Base-by-base conservation (phyloP, 2,888 invertebrate genomes). In the Pyrochroa serraticornis region DNA sequence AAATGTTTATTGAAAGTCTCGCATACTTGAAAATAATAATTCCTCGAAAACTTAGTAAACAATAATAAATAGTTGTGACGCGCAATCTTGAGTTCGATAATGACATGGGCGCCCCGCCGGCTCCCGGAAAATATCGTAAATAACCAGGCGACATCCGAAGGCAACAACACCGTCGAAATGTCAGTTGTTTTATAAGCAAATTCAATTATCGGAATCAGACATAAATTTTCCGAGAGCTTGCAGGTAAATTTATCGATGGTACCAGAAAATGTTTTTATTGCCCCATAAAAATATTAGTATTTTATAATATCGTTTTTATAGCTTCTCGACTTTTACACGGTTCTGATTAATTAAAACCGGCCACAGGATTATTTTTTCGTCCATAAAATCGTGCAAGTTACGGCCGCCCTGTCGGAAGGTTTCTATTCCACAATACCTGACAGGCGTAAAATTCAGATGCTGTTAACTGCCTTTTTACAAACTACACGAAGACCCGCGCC, bases 381-480 rank as follows among this genome's bases (percentile, higher is more conserved):
- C 58, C 60, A 66, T 66, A 66, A 66, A 66, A 55, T 46, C 31
- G 53, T 43, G 34, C 58, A 63, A 61, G 50, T 66, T 65, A 65
- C 53, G 60, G 55, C 39, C 51, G 34, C 50, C 58, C 43, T 53
- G 62, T 58, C 53, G 57, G 52, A 54, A 64, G 62, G 59, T 63
- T 49, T 62, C 53, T 45, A 38, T 62, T 60, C 63, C 60, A 37
- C 52, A 62, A 58, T 39, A 35, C 42, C 30, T 61, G 62, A 66
- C 62, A 61, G 54, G 58, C 59, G 64, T 66, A 58, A 66, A 66
- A 66, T 64, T 64, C 61, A 60, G 62, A 58, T 60, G 58, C 56
- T 60, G 53, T 53, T 46, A 39, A 46, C 53, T 53, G 34, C 46
- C 47, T 54, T 54, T 47, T 42, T 37, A 48, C 38, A 32, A 43